These are phyloP conservation scores for Frankliniella fusca DNA, from an alignment of 2,888 invertebrate genomes.

Conservation along the genomic window DNA sequence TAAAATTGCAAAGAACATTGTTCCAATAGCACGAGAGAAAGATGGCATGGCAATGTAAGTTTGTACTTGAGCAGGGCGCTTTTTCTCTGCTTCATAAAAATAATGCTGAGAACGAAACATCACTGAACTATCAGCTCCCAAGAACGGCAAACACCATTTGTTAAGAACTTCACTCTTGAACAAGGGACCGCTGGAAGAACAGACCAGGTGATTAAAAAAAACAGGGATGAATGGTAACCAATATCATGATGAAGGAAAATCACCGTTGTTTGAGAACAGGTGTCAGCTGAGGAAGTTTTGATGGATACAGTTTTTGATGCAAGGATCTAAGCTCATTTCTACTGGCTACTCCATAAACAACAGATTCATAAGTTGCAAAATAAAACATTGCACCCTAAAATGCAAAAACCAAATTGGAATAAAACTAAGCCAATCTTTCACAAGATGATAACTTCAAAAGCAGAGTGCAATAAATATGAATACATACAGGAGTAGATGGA, in stretches of 20 bases:
- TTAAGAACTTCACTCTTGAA: slow-evolving; percentile 50
- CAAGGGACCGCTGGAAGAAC: slow-evolving; percentile 49
- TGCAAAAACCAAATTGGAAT: slow-evolving; percentile 31
- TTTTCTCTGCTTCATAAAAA: slow-evolving; percentile 61
- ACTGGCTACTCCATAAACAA: slow-evolving; percentile 70
- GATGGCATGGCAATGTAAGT: slow-evolving; percentile 60
- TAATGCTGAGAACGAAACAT: slow-evolving; percentile 75
- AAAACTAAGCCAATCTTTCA: background rate
- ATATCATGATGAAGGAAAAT: slow-evolving; percentile 6
- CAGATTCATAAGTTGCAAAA: slow-evolving; percentile 86
- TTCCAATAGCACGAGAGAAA: slow-evolving; percentile 51
- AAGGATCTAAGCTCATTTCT: slow-evolving; percentile 59
- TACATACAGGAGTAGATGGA: background rate
- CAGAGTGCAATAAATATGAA: background rate
- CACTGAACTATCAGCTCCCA: slow-evolving; percentile 77
- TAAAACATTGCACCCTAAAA: slow-evolving; percentile 58
- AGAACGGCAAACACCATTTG: slow-evolving; percentile 71
- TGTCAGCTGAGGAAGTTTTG: slow-evolving; percentile 57
- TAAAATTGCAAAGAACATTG: slow-evolving; percentile 56
- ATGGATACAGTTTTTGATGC: slow-evolving; percentile 63
- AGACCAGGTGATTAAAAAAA: background rate
- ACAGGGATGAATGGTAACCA: slow-evolving; percentile 28
- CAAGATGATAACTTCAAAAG: background rate
- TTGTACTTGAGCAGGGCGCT: slow-evolving; percentile 72
- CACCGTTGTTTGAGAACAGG: slow-evolving; percentile 60